Evolutionary conservation across 2,797 vertebrate genomes (phyloP).

Genomic region (Alca torda): DNA sequence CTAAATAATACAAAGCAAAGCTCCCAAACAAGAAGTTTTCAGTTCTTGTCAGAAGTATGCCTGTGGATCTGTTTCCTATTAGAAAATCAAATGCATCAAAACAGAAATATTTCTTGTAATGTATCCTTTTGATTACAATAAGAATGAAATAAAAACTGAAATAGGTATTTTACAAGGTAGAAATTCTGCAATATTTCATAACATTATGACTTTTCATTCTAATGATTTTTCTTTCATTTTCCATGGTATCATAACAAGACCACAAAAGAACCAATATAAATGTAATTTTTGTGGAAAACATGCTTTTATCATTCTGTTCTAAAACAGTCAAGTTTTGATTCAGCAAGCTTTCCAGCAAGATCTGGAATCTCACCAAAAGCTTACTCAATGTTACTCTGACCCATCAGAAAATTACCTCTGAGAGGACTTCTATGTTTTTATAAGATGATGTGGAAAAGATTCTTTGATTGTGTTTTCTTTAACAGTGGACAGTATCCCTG

Average conservation of each 20-base stretch:
- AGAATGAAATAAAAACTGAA: not conserved
- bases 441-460: not conserved
- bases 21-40: not conserved
- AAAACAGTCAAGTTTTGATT: not conserved
- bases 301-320: not conserved
- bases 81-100: not conserved
- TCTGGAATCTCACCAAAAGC: not conserved
- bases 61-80: not conserved
- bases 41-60: not conserved
- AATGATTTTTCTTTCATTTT: not conserved
- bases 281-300: not conserved
- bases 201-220: not conserved
- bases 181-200: not conserved
- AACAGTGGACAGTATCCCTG: not conserved
- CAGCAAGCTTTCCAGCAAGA: not conserved
- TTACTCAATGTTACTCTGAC: not conserved
- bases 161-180: not conserved
- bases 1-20: not conserved
- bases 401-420: not conserved
- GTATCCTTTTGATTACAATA: not conserved
- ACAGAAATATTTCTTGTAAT: not conserved
- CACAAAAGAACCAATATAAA: not conserved
- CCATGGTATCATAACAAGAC: not conserved
- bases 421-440: not conserved
- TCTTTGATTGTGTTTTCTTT: not conserved